Percentiles rank a stretch among this genome's conserved stretches.
phyloP scores from a whole-genome alignment of 2,888 invertebrate species.

The Atethmia centrago region DNA sequence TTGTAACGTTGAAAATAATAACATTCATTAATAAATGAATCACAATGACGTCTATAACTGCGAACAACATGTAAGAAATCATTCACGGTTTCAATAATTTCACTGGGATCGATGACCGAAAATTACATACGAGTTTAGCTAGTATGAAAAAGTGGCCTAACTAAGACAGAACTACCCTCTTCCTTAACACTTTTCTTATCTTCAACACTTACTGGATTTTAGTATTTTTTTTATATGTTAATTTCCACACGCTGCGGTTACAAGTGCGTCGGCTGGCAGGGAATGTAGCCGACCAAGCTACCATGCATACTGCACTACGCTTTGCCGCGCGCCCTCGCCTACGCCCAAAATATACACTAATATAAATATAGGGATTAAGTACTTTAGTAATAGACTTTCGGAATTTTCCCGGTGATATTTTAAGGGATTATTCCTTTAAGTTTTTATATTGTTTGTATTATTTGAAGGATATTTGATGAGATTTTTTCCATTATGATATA shows the following conservation, averaged over 20 bases:
- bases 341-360: slow-evolving; percentile 65
- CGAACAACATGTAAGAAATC: slow-evolving; percentile 4
- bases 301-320: slow-evolving; percentile 86
- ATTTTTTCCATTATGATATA: not conserved
- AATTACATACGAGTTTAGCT: slow-evolving; percentile 6
- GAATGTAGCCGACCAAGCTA: slow-evolving; percentile 84
- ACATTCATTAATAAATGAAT: not conserved
- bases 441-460: not conserved
- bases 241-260: slow-evolving; percentile 80
- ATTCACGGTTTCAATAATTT: slow-evolving; percentile 2
- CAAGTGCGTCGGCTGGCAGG: slow-evolving; percentile 80
- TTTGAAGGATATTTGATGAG: not conserved
- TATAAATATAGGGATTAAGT: slow-evolving; percentile 66
- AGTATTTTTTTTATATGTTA: slow-evolving; percentile 2
- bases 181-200: not conserved
- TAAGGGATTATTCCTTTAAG: slow-evolving; percentile 9
- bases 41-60: slow-evolving; percentile 14
- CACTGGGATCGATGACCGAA: slow-evolving; percentile 20
- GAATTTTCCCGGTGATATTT: slow-evolving; percentile 44
- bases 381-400: slow-evolving; percentile 68
- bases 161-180: slow-evolving; percentile 8
- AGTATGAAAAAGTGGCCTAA: slow-evolving; percentile 19
- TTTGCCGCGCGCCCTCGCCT: slow-evolving; percentile 78
- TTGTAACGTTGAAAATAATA: slow-evolving; percentile 10
- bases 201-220: not conserved